A percentile compares a stretch with the other conserved stretches of the same genome.
Conservation (phyloP, 2,797 vertebrate genomes). For the Octomys mimax region DNA sequence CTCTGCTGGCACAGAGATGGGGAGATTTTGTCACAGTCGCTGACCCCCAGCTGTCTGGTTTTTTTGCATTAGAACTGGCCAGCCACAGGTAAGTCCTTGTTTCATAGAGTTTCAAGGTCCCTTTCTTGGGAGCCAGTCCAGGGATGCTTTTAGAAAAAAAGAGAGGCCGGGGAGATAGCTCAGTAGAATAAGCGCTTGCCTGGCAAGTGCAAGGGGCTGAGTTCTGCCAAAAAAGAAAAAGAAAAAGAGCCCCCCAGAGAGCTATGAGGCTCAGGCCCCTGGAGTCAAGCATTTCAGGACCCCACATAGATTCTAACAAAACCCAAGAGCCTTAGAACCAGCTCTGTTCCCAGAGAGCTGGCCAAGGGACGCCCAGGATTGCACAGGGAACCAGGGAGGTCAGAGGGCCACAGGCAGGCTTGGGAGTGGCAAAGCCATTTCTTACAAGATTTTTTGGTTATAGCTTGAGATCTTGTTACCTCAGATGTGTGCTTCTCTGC, state of each 20-base stretch:
- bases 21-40: neutral
- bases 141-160: neutral
- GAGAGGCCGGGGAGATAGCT: too few species aligned
- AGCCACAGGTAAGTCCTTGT: neutral
- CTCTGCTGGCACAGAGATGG: neutral
- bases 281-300: neutral
- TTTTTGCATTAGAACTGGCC: neutral
- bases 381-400: neutral
- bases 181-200: too few species aligned
- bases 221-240: too few species aligned
- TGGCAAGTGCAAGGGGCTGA: too few species aligned
- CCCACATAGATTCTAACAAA: neutral
- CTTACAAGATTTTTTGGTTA: neutral
- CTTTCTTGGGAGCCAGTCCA: neutral
- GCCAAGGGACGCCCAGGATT: neutral
- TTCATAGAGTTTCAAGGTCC: neutral
- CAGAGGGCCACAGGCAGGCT: neutral
- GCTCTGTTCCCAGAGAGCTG: neutral
- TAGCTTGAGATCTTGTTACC: neutral
- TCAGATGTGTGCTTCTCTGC: neutral
- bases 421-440: neutral
- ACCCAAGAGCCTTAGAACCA: neutral
- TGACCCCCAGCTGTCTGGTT: accelerated
- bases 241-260: neutral
- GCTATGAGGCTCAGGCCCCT: neutral